A percentile compares a stretch with the other conserved stretches of the same genome.
Evolutionary conservation across 2,797 vertebrate genomes (phyloP).

Genomic region (Lepus oiostolus): DNA sequence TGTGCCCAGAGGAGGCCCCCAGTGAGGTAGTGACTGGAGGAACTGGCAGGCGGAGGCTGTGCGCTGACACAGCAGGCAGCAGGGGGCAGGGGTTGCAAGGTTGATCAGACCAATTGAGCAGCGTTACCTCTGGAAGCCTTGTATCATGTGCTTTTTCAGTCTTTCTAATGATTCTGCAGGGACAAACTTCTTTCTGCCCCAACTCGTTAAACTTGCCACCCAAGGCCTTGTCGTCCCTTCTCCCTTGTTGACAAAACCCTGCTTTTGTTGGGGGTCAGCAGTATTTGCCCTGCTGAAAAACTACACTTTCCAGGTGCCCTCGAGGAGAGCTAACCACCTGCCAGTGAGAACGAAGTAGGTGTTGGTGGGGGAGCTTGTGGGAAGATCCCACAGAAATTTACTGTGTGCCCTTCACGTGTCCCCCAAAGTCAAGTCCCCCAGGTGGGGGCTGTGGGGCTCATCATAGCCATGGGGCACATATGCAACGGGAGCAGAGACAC

Average conservation of each 20-base stretch:
- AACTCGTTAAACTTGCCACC: background rate
- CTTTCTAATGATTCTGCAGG: slow-evolving; percentile 10
- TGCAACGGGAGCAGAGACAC: background rate
- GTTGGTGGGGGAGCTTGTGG: background rate
- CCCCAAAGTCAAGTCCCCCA: background rate
- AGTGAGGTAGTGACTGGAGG: background rate
- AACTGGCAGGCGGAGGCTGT: background rate
- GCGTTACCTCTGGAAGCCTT: background rate
- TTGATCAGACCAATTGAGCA: background rate
- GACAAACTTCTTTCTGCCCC: slow-evolving; percentile 2
- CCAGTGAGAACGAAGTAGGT: background rate
- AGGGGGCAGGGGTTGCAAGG: background rate
- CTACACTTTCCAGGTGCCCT: background rate
- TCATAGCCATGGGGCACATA: background rate
- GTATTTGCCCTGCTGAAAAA: background rate
- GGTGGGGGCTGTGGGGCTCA: background rate
- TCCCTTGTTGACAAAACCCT: background rate
- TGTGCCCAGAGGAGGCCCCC: background rate
- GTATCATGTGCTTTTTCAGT: background rate
- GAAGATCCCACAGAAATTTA: background rate
- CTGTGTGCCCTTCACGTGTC: background rate
- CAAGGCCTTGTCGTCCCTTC: background rate
- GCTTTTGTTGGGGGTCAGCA: background rate
- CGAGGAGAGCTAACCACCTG: background rate
- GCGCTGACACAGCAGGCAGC: background rate